These are phyloP conservation scores for Propsilocerus akamusi DNA, from an alignment of 1,140 invertebrate genomes.

Conservation along the genomic window DNA sequence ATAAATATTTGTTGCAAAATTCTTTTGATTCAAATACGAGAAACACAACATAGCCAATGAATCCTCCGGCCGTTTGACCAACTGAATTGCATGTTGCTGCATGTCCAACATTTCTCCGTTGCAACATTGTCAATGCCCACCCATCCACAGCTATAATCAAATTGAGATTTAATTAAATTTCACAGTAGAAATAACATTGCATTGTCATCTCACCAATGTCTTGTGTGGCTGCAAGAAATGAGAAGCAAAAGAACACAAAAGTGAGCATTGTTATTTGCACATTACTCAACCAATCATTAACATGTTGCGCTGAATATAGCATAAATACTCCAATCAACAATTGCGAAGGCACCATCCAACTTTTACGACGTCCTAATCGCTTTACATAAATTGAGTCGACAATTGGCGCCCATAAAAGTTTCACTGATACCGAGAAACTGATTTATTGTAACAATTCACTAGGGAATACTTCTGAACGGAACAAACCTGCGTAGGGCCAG, in stretches of 20 bases:
- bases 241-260: slow-evolving; percentile 73
- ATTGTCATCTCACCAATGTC: too few species aligned
- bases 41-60: slow-evolving; percentile 93
- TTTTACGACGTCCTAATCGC: slow-evolving; percentile 75
- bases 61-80: slow-evolving; percentile 95
- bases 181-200: too few species aligned
- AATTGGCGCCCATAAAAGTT: slow-evolving; percentile 89
- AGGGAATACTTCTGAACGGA: neutral
- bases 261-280: slow-evolving; percentile 73
- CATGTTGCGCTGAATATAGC: slow-evolving; percentile 56
- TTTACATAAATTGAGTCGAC: slow-evolving; percentile 76
- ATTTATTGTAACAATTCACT: neutral
- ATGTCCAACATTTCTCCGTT: slow-evolving; percentile 91
- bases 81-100: slow-evolving; percentile 98
- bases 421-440: slow-evolving; percentile 27
- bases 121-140: slow-evolving; percentile 97
- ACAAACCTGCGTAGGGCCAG: neutral
- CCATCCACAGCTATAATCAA: slow-evolving; percentile 98
- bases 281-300: slow-evolving; percentile 57
- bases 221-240: slow-evolving; percentile 95
- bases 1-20: slow-evolving; percentile 88
- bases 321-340: slow-evolving; percentile 69
- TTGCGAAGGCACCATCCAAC: slow-evolving; percentile 84
- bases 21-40: slow-evolving; percentile 88
- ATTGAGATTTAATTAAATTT: too few species aligned